phyloP scores from a whole-genome alignment of 2,113 vertebrate genomes.

The Oncorhynchus clarkii region DNA sequence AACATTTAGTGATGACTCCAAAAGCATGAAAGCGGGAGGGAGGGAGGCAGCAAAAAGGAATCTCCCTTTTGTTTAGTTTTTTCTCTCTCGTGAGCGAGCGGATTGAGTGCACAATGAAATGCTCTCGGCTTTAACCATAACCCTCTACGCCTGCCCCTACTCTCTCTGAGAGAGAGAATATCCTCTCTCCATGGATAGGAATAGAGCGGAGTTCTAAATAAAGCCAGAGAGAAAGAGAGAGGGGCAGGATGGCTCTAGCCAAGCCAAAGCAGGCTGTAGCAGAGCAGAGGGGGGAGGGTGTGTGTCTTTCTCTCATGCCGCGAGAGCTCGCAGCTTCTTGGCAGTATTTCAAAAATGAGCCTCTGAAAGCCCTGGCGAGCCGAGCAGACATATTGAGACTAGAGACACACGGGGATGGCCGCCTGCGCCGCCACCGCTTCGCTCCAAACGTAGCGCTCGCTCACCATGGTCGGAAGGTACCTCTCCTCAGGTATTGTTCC shows the following conservation, averaged over 20 bases:
- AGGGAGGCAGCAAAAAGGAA: slow-evolving; percentile 47
- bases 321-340: background rate
- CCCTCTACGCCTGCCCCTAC: slow-evolving; percentile 10
- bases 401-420: background rate
- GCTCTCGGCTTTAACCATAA: slow-evolving; percentile 46
- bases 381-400: background rate
- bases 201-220: background rate
- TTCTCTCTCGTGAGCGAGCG: slow-evolving; percentile 11
- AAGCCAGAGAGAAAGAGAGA: background rate
- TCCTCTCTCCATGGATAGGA: background rate
- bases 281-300: background rate
- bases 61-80: slow-evolving; percentile 49
- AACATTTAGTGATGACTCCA: slow-evolving; percentile 78
- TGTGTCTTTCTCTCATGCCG: background rate
- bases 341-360: background rate
- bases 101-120: slow-evolving; percentile 49
- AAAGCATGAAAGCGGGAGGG: slow-evolving; percentile 66
- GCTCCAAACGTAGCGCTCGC: background rate
- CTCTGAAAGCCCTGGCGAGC: background rate
- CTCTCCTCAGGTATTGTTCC: background rate
- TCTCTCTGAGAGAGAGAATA: background rate
- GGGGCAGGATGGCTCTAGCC: background rate
- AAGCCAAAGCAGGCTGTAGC: background rate
- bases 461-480: background rate
- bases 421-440: background rate